Conservation (phyloP, 2,113 vertebrate genomes). For the Caranx melampygus region DNA sequence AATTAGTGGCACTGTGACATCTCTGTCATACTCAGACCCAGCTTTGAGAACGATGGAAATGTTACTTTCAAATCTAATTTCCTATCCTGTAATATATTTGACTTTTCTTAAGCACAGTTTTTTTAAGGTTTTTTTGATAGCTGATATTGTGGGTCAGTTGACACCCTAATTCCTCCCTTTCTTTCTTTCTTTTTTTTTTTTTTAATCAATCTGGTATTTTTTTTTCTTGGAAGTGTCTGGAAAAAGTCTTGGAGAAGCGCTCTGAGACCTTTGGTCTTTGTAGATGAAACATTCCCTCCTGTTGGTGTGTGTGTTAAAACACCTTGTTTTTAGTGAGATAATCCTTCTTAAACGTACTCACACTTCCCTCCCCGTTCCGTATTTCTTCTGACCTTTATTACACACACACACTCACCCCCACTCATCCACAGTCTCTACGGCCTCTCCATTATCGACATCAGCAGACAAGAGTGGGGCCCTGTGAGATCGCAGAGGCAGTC, state of each 20-base stretch:
- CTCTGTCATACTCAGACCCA: constrained; percentile 68
- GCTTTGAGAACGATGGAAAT: constrained; percentile 68
- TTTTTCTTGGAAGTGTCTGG: constrained; percentile 20
- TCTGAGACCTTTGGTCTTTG: constrained; percentile 67
- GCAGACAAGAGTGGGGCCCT: constrained; percentile 72
- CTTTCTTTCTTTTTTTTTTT: not conserved
- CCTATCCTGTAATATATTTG: constrained; percentile 46
- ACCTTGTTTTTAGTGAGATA: constrained; percentile 68
- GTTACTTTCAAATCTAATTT: constrained; percentile 76
- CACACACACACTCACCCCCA: constrained; percentile 33
- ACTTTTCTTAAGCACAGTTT: constrained; percentile 44
- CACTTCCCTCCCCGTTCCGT: constrained; percentile 32
- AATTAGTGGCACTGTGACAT: constrained; percentile 78
- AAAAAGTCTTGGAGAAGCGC: constrained; percentile 54
- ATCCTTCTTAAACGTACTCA: constrained; percentile 62
- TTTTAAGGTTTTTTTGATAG: constrained; percentile 19
- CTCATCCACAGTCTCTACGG: constrained; percentile 35
- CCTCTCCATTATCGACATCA: constrained; percentile 76
- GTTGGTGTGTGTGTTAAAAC: constrained; percentile 64
- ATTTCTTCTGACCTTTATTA: constrained; percentile 57
- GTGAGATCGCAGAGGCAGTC: constrained; percentile 66
- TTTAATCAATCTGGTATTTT: constrained; percentile 17
- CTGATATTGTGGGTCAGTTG: constrained; percentile 49
- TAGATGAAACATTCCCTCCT: constrained; percentile 68
- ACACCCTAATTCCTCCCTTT: constrained; percentile 1